Evolutionary conservation across 1,140 invertebrate genomes (phyloP), one percentile per base, ranked within the genome.

Genomic region (Berghia stephanieae): DNA sequence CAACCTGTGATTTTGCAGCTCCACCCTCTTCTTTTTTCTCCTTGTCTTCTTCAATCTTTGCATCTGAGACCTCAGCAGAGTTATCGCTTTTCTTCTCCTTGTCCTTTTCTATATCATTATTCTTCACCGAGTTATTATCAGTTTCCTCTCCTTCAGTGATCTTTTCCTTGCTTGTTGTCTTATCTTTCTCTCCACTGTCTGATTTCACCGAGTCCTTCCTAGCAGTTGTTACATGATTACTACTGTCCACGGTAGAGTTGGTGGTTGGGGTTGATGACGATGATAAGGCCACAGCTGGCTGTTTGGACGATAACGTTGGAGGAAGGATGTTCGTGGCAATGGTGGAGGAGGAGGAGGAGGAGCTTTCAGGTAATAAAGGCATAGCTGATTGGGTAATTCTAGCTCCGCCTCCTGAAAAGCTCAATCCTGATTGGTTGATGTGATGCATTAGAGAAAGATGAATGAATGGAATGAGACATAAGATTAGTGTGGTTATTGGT

Each of bases 351-450:
- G 78, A 75, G 4, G 72, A 52, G 42, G 78, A 38, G 27, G 73
- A 76, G 52, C 69, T 80, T 27, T 80, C 79, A 24, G 79, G 79
- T 40, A 80, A 75, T 3, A 80, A 71, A 1, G 79, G 79, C 66
- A 80, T 80, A 36, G 79, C 79, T 44, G 79, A 77, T 10, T 75
- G 55, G 34, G 75, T 80, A 4, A 80, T 76, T 67, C 78, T 40
- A 38, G 75, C 38, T 31, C 21, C 49, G 16, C 69, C 69, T 60
- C 55, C 27, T 63, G 40, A 27, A 52, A 36, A 57, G 3, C 57
- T 16, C 5, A 24, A n/a, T n/a, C n/a, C n/a, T n/a, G n/a, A n/a
- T n/a, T n/a, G n/a, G n/a, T n/a, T n/a, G n/a, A n/a, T n/a, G n/a
- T n/a, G n/a, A n/a, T n/a, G n/a, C n/a, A n/a, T n/a, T n/a, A n/a